phyloP scores from a whole-genome alignment of 2,888 invertebrate species.

The Idaea dimidiata region DNA sequence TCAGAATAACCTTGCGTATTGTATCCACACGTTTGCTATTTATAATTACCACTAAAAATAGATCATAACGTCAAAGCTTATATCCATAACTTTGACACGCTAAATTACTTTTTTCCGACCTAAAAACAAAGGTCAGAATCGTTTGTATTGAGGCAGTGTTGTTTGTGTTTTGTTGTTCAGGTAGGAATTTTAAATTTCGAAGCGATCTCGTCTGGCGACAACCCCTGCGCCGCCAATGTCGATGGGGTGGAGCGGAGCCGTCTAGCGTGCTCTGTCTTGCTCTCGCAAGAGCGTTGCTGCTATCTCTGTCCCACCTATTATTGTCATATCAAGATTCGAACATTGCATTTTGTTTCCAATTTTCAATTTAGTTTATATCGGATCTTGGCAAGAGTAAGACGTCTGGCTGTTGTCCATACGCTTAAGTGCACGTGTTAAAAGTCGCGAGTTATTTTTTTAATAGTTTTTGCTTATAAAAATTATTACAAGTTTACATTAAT shows the following conservation, averaged over 20 bases:
- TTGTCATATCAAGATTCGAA: conserved; percentile 79
- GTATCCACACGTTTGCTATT: conserved; percentile 76
- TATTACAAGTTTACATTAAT: not conserved
- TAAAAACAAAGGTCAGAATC: conserved; percentile 53
- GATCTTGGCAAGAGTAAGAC: conserved; percentile 75
- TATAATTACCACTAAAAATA: conserved; percentile 72
- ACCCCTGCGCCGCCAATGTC: conserved; percentile 70
- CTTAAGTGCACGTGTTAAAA: conserved; percentile 60
- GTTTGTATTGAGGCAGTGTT: conserved; percentile 36
- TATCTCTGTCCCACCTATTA: conserved; percentile 76
- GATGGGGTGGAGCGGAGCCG: conserved; percentile 74
- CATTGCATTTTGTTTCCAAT: conserved; percentile 80
- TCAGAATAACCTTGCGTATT: conserved; percentile 71
- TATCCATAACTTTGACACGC: conserved; percentile 28
- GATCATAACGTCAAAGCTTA: conserved; percentile 46
- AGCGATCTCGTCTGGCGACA: conserved; percentile 74
- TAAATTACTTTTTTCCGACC: conserved; percentile 36
- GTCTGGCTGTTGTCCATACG: conserved; percentile 68
- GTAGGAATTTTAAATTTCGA: conserved; percentile 71
- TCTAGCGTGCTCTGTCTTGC: conserved; percentile 56
- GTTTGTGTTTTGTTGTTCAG: conserved; percentile 53
- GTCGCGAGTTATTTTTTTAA: conserved; percentile 45
- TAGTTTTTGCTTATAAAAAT: conserved; percentile 16
- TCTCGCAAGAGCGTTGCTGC: conserved; percentile 44
- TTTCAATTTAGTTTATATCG: conserved; percentile 80